Conservation (phyloP, 2,113 vertebrate genomes). For the Psittacula cyanocephala region DNA sequence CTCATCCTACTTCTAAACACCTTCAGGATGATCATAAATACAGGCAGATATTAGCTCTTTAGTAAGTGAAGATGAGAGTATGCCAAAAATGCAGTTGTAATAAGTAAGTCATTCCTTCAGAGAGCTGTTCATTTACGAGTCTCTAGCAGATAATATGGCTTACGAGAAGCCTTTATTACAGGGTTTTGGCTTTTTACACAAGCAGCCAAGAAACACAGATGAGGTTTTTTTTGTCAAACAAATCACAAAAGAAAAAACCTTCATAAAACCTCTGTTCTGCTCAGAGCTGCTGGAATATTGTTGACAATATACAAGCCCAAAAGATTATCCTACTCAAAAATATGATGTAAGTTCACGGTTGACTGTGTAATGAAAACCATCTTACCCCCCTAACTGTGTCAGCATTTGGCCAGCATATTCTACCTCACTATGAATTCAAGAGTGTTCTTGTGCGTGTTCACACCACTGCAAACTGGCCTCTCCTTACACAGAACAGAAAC, state of each 20-base stretch:
- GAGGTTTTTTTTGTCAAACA: not conserved
- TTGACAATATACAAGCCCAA: not conserved
- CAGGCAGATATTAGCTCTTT: not conserved
- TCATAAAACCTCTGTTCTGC: not conserved
- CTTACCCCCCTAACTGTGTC: not conserved
- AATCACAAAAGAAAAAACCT: not conserved
- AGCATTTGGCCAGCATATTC: not conserved
- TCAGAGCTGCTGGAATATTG: not conserved
- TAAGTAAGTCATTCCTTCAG: not conserved
- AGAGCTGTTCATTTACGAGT: not conserved
- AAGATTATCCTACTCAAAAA: not conserved
- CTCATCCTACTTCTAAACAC: not conserved
- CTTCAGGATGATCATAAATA: not conserved
- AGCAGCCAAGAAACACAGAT: not conserved
- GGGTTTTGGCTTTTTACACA: not conserved
- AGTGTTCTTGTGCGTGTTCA: fast-evolving
- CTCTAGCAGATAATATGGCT: not conserved
- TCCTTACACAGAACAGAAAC: not conserved
- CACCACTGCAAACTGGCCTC: not conserved
- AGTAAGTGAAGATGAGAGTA: fast-evolving
- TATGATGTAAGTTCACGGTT: not conserved
- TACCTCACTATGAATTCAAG: not conserved
- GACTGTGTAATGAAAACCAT: not conserved
- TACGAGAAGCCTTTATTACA: not conserved
- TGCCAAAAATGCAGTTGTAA: not conserved